These are phyloP conservation scores for Esperia sulphurella DNA, from an alignment of 2,888 invertebrate genomes.

Conservation along the genomic window DNA sequence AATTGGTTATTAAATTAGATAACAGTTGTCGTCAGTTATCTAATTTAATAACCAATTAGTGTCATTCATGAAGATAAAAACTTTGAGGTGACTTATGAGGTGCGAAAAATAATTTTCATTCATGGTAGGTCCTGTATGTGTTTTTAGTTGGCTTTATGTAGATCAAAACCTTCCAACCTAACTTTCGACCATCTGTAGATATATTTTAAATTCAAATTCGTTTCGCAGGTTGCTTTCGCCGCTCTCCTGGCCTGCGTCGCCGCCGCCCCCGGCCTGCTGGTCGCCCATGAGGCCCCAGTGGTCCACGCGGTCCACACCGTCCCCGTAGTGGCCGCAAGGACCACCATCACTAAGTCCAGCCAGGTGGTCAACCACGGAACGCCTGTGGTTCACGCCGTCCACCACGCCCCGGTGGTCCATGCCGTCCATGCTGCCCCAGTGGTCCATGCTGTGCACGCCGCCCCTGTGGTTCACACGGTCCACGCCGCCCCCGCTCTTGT, in stretches of 20 bases:
- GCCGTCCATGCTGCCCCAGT: constrained; percentile 42
- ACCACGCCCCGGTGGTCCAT: constrained; percentile 25
- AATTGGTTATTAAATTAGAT: no score
- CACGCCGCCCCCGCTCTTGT: constrained; percentile 40
- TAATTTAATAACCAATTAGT: no score
- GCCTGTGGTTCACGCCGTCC: constrained; percentile 46
- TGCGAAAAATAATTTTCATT: no score
- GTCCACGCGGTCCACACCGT: constrained; percentile 48
- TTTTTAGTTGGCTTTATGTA: no score
- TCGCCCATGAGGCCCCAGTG: constrained; percentile 52
- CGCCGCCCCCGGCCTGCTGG: constrained; percentile 62
- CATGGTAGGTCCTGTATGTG: no score
- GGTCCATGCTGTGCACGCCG: constrained; percentile 48
- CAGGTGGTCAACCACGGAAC: constrained; percentile 67
- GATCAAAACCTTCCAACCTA: no score
- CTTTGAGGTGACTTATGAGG: no score
- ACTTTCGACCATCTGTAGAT: no score
- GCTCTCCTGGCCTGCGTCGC: constrained; percentile 72
- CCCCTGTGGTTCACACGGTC: constrained; percentile 27
- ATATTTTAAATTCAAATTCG: background rate
- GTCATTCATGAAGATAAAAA: no score
- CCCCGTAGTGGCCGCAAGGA: constrained; percentile 49
- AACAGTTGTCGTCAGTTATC: no score
- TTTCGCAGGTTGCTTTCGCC: constrained; percentile 65
- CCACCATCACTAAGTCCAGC: constrained; percentile 71